Conservation (phyloP, 2,797 vertebrate genomes). For the Eospalax fontanierii region DNA sequence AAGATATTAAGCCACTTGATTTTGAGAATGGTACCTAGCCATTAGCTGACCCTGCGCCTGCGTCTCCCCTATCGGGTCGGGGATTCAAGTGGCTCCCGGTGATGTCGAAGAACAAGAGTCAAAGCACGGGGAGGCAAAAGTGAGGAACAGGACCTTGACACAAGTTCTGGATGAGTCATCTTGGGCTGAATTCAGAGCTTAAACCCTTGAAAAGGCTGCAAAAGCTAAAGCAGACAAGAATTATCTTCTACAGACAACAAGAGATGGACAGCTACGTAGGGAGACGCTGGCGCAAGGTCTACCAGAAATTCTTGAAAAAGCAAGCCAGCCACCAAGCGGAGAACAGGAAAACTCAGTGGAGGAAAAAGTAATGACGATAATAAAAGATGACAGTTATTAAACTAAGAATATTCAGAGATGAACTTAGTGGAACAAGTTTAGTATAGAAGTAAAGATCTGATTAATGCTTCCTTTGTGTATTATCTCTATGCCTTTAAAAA, state of each 20-base stretch:
- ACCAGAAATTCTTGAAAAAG: conserved; percentile 98
- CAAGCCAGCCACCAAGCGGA: conserved; percentile 92
- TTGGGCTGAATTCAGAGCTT: conserved; percentile 96
- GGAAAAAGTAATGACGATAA: conserved; percentile 96
- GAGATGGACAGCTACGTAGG: conserved; percentile 84
- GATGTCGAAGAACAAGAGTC: conserved; percentile 94
- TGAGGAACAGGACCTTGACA: conserved; percentile 96
- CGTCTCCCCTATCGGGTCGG: background rate
- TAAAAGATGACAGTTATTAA: conserved; percentile 93
- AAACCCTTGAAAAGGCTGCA: conserved; percentile 94
- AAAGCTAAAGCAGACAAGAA: conserved; percentile 97
- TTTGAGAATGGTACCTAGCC: background rate
- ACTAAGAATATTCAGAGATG: conserved; percentile 71
- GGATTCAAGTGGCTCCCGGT: conserved; percentile 88
- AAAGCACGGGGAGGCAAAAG: conserved; percentile 96
- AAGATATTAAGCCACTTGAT: background rate
- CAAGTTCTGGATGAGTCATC: conserved; percentile 97
- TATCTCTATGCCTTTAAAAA: conserved; percentile 77
- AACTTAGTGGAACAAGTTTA: conserved; percentile 67
- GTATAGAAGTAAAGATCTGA: conserved; percentile 78
- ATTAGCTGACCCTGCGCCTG: background rate
- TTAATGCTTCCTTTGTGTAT: conserved; percentile 83
- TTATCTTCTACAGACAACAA: conserved; percentile 98
- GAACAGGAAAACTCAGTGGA: conserved; percentile 96
- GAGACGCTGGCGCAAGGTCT: conserved; percentile 96